A percentile compares a stretch with the other conserved stretches of the same genome.
phyloP scores from a whole-genome alignment of 2,113 vertebrate genomes.

The Neomonachus schauinslandi region DNA sequence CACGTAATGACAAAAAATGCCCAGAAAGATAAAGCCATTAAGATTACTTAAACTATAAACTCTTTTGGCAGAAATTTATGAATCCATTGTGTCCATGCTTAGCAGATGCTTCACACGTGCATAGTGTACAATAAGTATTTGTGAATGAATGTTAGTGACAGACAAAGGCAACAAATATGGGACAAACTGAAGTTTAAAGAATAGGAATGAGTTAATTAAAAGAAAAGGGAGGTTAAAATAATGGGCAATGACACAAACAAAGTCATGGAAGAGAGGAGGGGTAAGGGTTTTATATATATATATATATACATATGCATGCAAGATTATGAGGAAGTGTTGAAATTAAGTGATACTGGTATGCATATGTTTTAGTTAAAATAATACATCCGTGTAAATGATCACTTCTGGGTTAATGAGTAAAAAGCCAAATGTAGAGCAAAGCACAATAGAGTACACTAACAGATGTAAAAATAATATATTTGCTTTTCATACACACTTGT shows the following conservation, averaged over 20 bases:
- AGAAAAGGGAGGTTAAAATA: neutral
- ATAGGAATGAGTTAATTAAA: neutral
- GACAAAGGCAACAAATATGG: neutral
- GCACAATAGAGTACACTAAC: accelerated
- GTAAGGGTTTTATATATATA: neutral
- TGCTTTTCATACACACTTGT: neutral
- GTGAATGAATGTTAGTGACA: neutral
- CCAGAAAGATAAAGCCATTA: neutral
- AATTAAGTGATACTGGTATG: neutral
- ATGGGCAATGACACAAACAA: neutral
- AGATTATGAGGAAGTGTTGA: neutral
- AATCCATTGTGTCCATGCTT: neutral
- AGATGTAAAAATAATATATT: neutral
- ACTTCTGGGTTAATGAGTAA: neutral
- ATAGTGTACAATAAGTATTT: neutral
- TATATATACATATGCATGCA: neutral
- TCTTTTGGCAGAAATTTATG: neutral
- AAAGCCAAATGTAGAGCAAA: neutral
- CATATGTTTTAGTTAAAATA: neutral
- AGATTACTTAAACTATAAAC: neutral
- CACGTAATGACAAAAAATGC: neutral
- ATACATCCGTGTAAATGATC: neutral
- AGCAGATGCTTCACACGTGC: neutral
- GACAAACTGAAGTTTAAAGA: neutral
- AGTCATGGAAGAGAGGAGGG: neutral